phyloP scores from a whole-genome alignment of 2,797 vertebrate genomes.

The Sphaeramia orbicularis region DNA sequence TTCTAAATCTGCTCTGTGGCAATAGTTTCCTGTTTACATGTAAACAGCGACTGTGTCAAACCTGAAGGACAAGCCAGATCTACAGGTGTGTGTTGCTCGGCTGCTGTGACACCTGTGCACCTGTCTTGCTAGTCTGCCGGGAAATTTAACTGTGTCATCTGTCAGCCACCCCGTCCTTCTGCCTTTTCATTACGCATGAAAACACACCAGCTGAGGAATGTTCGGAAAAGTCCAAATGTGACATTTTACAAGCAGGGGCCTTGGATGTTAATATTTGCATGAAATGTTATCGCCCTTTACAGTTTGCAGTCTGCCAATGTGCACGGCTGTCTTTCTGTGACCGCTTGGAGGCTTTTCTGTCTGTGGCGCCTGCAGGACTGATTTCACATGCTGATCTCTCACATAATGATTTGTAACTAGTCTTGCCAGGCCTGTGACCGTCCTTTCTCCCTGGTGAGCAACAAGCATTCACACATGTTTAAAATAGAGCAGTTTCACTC shows the following conservation, averaged over 20 bases:
- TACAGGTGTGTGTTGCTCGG: slow-evolving; percentile 46
- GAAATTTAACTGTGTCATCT: slow-evolving; percentile 44
- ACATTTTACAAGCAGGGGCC: background rate
- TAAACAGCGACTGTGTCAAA: slow-evolving; percentile 30
- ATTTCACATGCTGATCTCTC: slow-evolving; percentile 53
- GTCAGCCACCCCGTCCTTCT: slow-evolving; percentile 18
- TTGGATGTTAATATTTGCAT: background rate
- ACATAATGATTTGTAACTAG: slow-evolving; percentile 53
- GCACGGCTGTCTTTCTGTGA: slow-evolving; percentile 6
- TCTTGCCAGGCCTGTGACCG: slow-evolving; percentile 55
- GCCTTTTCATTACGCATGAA: slow-evolving; percentile 45
- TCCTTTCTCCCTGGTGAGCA: slow-evolving; percentile 71
- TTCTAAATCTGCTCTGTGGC: slow-evolving; percentile 10
- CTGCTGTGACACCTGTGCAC: slow-evolving; percentile 39
- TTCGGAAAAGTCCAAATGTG: background rate
- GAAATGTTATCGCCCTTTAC: slow-evolving; percentile 2
- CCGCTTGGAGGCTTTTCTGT: slow-evolving; percentile 16
- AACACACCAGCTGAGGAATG: slow-evolving; percentile 8
- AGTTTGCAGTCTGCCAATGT: slow-evolving; percentile 5
- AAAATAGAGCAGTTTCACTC: slow-evolving; percentile 66
- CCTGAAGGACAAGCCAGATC: slow-evolving; percentile 48
- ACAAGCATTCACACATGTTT: slow-evolving; percentile 73
- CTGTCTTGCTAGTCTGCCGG: slow-evolving; percentile 26
- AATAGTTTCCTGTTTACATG: slow-evolving; percentile 12
- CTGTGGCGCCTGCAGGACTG: slow-evolving; percentile 39